phyloP scores from a whole-genome alignment of 2,888 invertebrate species.

The Spodoptera picta region DNA sequence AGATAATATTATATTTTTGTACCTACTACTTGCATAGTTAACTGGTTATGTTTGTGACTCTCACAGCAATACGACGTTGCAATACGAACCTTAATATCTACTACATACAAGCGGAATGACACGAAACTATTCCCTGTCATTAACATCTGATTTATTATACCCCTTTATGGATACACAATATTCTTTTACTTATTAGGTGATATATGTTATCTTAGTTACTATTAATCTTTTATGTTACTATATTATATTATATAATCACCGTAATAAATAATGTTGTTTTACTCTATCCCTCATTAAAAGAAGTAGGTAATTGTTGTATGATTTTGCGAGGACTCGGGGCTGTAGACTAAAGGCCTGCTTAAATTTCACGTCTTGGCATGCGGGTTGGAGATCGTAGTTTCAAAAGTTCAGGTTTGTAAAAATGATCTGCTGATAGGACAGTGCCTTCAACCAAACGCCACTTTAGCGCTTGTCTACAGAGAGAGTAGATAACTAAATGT shows the following conservation, averaged over 20 bases:
- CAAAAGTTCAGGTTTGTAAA: too few species aligned
- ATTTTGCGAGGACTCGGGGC: too few species aligned
- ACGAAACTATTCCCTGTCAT: slow-evolving; percentile 24
- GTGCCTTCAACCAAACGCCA: too few species aligned
- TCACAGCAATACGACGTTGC: slow-evolving; percentile 1
- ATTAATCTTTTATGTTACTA: slow-evolving; percentile 58
- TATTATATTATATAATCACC: slow-evolving; percentile 57
- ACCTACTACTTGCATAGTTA: slow-evolving; percentile 11
- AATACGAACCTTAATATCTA: slow-evolving; percentile 5
- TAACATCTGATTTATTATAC: slow-evolving; percentile 36
- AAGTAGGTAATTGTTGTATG: too few species aligned
- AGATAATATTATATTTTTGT: slow-evolving; percentile 14
- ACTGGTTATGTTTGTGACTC: background rate
- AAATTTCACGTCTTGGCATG: too few species aligned
- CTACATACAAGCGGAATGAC: slow-evolving; percentile 25
- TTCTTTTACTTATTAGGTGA: slow-evolving; percentile 48
- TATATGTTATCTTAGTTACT: slow-evolving; percentile 59
- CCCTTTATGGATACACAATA: slow-evolving; percentile 44
- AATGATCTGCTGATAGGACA: too few species aligned
- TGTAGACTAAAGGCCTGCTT: too few species aligned
- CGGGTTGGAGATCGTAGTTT: too few species aligned
- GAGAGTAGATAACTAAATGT: too few species aligned
- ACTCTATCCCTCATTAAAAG: slow-evolving; percentile 2
- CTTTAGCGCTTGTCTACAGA: too few species aligned
- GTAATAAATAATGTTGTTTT: slow-evolving; percentile 49